These are phyloP conservation scores for Drosophila fuyamai DNA, from an alignment of 1,140 invertebrate species.

Conservation along the genomic window DNA sequence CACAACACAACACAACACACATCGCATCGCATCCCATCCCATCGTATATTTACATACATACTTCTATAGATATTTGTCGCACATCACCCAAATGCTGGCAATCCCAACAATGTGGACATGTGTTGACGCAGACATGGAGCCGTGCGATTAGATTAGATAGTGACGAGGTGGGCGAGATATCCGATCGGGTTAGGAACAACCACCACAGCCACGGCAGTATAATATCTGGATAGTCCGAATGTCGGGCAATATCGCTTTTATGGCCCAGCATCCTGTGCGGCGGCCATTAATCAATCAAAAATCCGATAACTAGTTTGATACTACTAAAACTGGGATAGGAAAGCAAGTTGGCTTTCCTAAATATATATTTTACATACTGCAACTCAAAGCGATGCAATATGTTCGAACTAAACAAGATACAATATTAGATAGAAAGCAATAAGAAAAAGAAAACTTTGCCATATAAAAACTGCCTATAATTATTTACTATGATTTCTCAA, in stretches of 20 bases:
- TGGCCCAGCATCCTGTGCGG: conserved; percentile 3
- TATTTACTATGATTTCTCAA: too few relatives aligned
- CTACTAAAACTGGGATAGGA: too few relatives aligned
- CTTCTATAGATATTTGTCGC: not conserved
- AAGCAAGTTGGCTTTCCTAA: too few relatives aligned
- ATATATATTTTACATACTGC: not conserved
- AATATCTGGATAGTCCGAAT: not conserved
- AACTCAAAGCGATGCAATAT: too few relatives aligned
- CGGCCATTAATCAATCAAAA: conserved; percentile 7
- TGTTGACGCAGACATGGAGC: conserved; percentile 35
- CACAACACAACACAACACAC: not conserved
- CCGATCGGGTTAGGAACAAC: conserved; percentile 16
- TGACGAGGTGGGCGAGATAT: conserved; percentile 7
- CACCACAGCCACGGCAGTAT: conserved; percentile 2
- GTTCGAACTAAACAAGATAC: too few relatives aligned
- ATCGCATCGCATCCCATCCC: not conserved
- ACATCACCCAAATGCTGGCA: conserved; percentile 24
- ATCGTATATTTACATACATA: not conserved
- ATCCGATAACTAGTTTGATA: not conserved
- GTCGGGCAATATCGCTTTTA: not conserved
- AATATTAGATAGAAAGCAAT: too few relatives aligned
- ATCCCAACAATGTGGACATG: conserved; percentile 52
- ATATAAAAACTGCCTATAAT: too few relatives aligned
- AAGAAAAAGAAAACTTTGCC: too few relatives aligned
- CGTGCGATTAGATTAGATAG: conserved; percentile 55